Conservation (phyloP, 92 coral and sea anemone genomes). For the Blastomussa wellsi region DNA sequence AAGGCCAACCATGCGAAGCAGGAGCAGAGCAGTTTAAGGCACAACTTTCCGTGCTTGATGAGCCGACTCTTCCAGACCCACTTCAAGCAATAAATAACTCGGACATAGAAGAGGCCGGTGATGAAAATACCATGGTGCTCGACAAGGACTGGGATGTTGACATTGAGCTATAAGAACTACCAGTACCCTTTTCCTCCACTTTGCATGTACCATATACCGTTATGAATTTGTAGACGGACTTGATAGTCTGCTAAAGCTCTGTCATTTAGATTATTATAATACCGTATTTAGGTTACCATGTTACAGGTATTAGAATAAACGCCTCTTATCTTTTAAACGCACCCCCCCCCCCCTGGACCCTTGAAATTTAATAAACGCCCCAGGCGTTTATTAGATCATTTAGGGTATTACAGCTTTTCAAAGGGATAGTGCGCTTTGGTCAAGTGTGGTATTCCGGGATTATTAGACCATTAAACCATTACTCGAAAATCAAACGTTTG, state of each 20-base stretch:
- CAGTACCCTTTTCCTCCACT: slow-evolving; percentile 41
- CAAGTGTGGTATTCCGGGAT: too few relatives aligned
- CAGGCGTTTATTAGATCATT: slow-evolving; percentile 25
- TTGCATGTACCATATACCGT: slow-evolving; percentile 31
- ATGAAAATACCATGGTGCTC: slow-evolving; percentile 46
- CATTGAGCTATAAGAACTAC: slow-evolving; percentile 49
- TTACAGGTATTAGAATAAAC: too few relatives aligned
- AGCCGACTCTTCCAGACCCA: slow-evolving; percentile 48
- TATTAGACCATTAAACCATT: too few relatives aligned
- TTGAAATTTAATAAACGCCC: slow-evolving; percentile 35
- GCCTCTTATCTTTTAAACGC: neutral
- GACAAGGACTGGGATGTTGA: slow-evolving; percentile 44
- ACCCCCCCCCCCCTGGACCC: slow-evolving; percentile 24
- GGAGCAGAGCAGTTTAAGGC: slow-evolving; percentile 42
- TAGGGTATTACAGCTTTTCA: too few relatives aligned
- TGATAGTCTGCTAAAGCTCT: slow-evolving; percentile 46
- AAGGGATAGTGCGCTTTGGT: too few relatives aligned
- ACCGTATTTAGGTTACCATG: slow-evolving; percentile 37
- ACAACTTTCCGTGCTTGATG: slow-evolving; percentile 50
- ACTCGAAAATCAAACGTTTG: too few relatives aligned
- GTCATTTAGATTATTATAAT: slow-evolving; percentile 49
- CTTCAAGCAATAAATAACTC: slow-evolving; percentile 42
- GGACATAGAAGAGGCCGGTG: slow-evolving; percentile 36
- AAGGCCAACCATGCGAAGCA: slow-evolving; percentile 43
- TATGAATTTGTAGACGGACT: slow-evolving; percentile 38